Base-by-base conservation (phyloP, 2,888 invertebrate genomes). In the Cheiracanthium punctorium region DNA sequence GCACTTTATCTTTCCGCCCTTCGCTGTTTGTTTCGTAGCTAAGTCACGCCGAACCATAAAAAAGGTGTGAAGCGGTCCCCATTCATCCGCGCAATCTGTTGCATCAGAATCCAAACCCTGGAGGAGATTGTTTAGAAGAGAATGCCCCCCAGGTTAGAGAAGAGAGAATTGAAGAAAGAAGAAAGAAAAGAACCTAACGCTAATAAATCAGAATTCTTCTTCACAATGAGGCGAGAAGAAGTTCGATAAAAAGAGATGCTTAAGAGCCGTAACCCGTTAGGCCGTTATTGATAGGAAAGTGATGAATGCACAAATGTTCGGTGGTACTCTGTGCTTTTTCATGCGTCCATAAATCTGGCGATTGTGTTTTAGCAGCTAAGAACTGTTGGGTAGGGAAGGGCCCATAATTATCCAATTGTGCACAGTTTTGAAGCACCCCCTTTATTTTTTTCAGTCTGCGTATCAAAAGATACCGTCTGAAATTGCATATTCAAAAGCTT, bases 31-130 rank as follows among this genome's bases (percentile, higher is more conserved):
- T 85, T 85, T 85, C 84, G n/a, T n/a, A n/a, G n/a, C 73, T 69
- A 4, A 77, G 84, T 85, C 84, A 85, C 84, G 84, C 77, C 77
- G 84, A 29, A 28, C 52, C n/a, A n/a, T n/a, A 58, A 37, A 72
- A 85, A 79, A 85, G 84, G 84, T 85, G 84, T 79, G 84, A 85
- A 85, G 65, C 48, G 76, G 75, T 65, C 74, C n/a, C 79, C 52
- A 75, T 82, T 82, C 75, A 75, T 75, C 58, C 48, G n/a, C 64
- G 70, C 82, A 82, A 82, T 76, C 82, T 82, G 76, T 70, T 74
- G 30, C 32, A 71, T 64, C 41, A 71, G 70, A 80, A 73, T 30
- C 28, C 70, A 32, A n/a, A n/a, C n/a, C 64, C 73, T 32, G n/a
- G 41, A 32, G 32, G 58, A 58, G 58, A 58, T 58, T 58, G 58